A percentile compares a stretch with the other conserved stretches of the same genome.
These are phyloP conservation scores for Drosophila obscura DNA, from an alignment of 1,140 invertebrate species.

Conservation along the genomic window DNA sequence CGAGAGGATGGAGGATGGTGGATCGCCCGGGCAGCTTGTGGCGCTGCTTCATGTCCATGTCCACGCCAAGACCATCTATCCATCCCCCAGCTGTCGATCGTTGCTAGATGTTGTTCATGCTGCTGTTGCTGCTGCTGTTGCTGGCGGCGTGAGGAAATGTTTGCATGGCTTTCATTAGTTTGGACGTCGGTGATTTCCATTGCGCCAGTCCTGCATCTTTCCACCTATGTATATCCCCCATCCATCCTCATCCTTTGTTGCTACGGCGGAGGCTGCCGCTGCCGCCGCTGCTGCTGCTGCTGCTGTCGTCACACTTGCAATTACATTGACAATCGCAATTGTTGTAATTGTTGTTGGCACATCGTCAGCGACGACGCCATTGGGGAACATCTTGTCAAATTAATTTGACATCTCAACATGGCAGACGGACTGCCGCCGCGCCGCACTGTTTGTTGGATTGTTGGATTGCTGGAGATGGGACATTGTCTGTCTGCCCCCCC, in stretches of 20 bases:
- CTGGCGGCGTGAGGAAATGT: slow-evolving; percentile 82
- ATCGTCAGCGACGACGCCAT: slow-evolving; percentile 52
- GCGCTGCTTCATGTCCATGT: slow-evolving; percentile 58
- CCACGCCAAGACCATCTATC: slow-evolving; percentile 64
- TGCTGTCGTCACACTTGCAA: slow-evolving; percentile 75
- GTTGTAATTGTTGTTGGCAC: slow-evolving; percentile 79
- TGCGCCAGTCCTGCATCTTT: slow-evolving; percentile 25
- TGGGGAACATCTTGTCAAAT: slow-evolving; percentile 73
- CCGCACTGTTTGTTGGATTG: too few species aligned
- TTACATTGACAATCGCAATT: slow-evolving; percentile 76
- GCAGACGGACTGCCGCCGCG: slow-evolving; percentile 39
- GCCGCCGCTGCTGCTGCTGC: slow-evolving; percentile 39
- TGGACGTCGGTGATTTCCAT: slow-evolving; percentile 63
- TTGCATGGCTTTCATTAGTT: slow-evolving; percentile 80
- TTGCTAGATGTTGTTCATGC: slow-evolving; percentile 29
- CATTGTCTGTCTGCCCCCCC: neutral
- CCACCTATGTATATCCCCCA: slow-evolving; percentile 1
- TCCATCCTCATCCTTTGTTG: slow-evolving; percentile 54
- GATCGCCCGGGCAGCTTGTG: slow-evolving; percentile 54
- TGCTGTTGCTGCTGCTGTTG: slow-evolving; percentile 52
- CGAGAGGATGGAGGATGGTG: neutral
- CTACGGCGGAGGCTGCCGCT: slow-evolving; percentile 17
- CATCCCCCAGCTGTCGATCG: slow-evolving; percentile 64
- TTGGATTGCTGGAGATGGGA: neutral
- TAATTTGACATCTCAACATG: slow-evolving; percentile 75